Conservation (phyloP, 2,113 vertebrate species). For the Eulemur rufifrons region DNA sequence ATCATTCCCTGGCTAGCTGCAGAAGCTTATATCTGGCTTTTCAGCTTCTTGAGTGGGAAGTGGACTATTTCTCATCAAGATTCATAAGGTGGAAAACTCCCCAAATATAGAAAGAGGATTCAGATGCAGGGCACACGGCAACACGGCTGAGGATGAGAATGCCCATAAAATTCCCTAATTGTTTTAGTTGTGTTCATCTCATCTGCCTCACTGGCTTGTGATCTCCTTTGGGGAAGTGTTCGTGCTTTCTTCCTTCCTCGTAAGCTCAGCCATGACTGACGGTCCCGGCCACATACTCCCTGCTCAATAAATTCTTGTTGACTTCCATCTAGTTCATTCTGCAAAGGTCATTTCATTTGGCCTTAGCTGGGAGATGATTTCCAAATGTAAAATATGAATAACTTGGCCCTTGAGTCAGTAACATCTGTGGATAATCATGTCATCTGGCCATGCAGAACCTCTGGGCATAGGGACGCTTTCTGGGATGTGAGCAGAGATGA, state of each 20-base stretch:
- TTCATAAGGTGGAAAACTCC: not conserved
- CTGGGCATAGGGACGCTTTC: not conserved
- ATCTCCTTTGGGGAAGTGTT: not conserved
- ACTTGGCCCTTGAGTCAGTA: not conserved
- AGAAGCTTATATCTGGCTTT: not conserved
- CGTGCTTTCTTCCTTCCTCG: not conserved
- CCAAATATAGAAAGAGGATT: not conserved
- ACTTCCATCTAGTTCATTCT: constrained; percentile 60
- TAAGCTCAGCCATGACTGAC: not conserved
- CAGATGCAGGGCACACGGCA: not conserved
- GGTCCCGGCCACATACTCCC: constrained; percentile 3
- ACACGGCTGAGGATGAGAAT: not conserved
- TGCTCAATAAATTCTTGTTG: constrained; percentile 60
- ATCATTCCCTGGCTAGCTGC: not conserved
- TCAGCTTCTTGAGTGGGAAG: not conserved
- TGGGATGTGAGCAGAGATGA: not conserved
- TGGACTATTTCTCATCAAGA: not conserved
- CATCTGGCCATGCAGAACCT: constrained; percentile 45
- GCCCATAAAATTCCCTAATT: not conserved
- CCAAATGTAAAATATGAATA: constrained; percentile 67
- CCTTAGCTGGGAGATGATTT: constrained; percentile 30
- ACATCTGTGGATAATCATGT: constrained; percentile 60
- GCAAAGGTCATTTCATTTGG: constrained; percentile 57
- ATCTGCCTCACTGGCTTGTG: not conserved
- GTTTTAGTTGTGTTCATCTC: constrained; percentile 9